Evolutionary conservation across 2,113 vertebrate genomes (phyloP).

Genomic region (Raja brachyura): DNA sequence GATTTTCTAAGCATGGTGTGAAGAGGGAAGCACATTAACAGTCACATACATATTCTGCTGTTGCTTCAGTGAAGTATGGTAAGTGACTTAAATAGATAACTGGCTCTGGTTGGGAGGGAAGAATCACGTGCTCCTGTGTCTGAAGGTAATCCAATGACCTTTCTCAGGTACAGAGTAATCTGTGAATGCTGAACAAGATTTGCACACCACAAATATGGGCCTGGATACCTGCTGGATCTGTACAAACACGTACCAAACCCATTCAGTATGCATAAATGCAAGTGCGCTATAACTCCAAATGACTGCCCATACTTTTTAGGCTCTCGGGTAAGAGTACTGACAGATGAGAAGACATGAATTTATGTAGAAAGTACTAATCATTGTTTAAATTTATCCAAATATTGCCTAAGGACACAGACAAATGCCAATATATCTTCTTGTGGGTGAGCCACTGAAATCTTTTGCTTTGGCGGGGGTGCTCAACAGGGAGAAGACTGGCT

Average conservation of each 20-base stretch:
- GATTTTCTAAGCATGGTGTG: not conserved
- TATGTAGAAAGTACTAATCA: constrained; percentile 10
- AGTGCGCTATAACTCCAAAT: not conserved
- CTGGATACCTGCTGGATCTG: not conserved
- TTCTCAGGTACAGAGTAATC: not conserved
- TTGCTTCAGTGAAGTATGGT: not conserved
- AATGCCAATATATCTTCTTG: not conserved
- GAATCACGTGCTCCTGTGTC: not conserved
- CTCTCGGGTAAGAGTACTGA: constrained; percentile 12
- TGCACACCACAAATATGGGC: not conserved
- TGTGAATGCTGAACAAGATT: not conserved
- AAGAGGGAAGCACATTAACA: not conserved
- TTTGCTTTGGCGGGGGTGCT: not conserved
- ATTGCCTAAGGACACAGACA: not conserved
- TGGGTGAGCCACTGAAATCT: not conserved
- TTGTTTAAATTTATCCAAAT: not conserved
- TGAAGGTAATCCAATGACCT: not conserved
- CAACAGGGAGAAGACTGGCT: not conserved
- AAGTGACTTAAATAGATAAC: not conserved
- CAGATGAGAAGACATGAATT: not conserved
- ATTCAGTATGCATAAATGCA: not conserved
- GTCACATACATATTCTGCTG: not conserved
- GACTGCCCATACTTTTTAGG: not conserved
- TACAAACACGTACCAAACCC: not conserved
- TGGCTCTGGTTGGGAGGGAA: not conserved